Evolutionary conservation across 2,888 invertebrate species (phyloP), one percentile per base, ranked within the genome.

Genomic region (Chrysolina haemoptera): DNA sequence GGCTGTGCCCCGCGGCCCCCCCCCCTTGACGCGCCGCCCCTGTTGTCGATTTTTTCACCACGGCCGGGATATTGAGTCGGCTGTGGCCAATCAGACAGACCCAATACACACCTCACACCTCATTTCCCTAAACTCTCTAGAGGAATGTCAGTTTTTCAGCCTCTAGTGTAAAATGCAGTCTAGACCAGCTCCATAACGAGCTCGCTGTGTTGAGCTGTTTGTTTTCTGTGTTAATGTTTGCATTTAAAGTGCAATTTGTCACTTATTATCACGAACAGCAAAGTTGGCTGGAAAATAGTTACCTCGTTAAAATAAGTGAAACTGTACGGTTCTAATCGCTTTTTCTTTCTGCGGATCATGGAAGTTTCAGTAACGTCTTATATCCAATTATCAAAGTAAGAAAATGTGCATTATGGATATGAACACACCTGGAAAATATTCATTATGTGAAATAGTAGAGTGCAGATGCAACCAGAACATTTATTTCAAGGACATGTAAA

Each of bases 211-310:
- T 18, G 27, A 12, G 35, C 27, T 14, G 16, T 11, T 59, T 59
- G n/a, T 59, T 59, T 59, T 59, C 35, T 35, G 59, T 27, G 59
- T 35, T 59, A 59, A 27, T 22, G 59, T 59, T 27, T 35, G 59
- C 59, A 35, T 59, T 59, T 59, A 14, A 59, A 27, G 27, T 22
- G 35, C 59, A 27, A 59, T 59, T 59, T 59, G 59, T 59, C 59
- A 59, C 59, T 59, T 59, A 59, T 59, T 22, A 53, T 18, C 53
- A 20, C 10, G 20, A 27, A 59, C 59, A 12, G 35, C 14, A n/a
- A 35, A 59, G 35, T 27, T 27, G 59, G 8, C 59, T 27, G 8
- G 1, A 59, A 59, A 59, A 59, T 59, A 2, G 35, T 9, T 14
- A 27, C n/a, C 35, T 14, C 59, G 59, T 59, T 59, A 16, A 22